Evolutionary conservation across 2,888 invertebrate genomes (phyloP), one percentile per base, ranked within the genome.

Genomic region (Agelastica alni): DNA sequence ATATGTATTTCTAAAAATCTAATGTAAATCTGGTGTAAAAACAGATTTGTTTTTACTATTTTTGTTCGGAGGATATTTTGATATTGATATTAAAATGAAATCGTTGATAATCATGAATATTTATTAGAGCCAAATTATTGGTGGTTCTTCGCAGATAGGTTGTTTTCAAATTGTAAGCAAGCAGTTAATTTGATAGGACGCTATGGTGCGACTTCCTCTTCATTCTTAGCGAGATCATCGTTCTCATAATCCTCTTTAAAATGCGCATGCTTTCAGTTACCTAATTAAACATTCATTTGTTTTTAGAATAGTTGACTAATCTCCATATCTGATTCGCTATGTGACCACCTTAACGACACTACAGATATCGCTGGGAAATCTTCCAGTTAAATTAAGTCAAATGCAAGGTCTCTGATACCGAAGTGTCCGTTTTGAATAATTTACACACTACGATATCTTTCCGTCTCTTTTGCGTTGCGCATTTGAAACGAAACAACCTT

Each of bases 261-360:
- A 72, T 72, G 70, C 67, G 69, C 69, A 70, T 71, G 69, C 68
- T 70, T 71, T 70, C 68, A n/a, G 67, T 71, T 65, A 64, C 65
- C 66, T 70, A 71, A 70, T 71, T 70, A 71, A 69, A 70, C 70
- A 69, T 71, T 70, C 69, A 70, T 70, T 68, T 67, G 66, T 70
- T 66, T 69, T 66, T 67, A 65, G 67, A 69, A 66, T 67, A 70
- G 71, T 70, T 70, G 69, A 71, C 70, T 71, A 70, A 72, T 72
- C 68, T 72, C 69, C 71, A 71, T 72, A 71, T 71, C 67, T 70
- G 72, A 70, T 72, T 70, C 71, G 72, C 70, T 72, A 67, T 68
- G 71, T 72, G 72, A 67, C 67, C 69, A 70, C 66, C 70, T 71
- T 72, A 72, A 72, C 71, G 72, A 72, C 72, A 72, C 65, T 68